Evolutionary conservation across 2,113 vertebrate species (phyloP), one percentile per base, ranked within the genome.

Genomic region (Pseudolaguvia tuberculata): DNA sequence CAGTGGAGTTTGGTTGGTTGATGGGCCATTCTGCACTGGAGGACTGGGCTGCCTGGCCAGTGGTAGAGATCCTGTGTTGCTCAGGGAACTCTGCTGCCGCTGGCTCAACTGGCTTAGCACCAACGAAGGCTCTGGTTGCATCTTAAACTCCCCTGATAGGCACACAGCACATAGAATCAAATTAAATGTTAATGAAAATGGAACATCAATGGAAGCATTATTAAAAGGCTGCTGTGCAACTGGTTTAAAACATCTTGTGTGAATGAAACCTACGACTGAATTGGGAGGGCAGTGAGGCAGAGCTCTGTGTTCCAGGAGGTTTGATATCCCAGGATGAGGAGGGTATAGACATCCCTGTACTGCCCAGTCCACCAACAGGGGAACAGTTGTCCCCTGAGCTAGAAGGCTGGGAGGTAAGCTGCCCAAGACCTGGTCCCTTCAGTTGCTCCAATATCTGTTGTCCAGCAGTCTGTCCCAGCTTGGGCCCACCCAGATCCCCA

Each of bases 101-200:
- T 97, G 96, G 62, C 91, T 93, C 81, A 97, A 82, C 77, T 97
- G 95, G 88, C 96, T 98, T 85, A 99, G 89, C 83, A 98, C 92
- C 47, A 95, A 93, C 17, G 96, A 98, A 12, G 96, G 96, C 71
- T 99, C 95, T 57, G 96, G 96, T 83, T 98, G 96, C 81, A 94
- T 91, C 81, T 94, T 94, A 85, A 98, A 98, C 85, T 98, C 96
- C 91, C 89, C 89, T 92, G 70, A 17, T 56, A 45, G 8, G 45
- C 31, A 66, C 18, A 69, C 1, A 52, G 53, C 2, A 57, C 3
- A 23, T 15, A 27, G 10, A 25, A 13, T 18, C 4, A 21, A 15
- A 9, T 2, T 35, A 2, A 11, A 6, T 12, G n/a, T 35, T 4
- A 31, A 13, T 58, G 7, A 25, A 45, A 45, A 2, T 3, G 11